These are phyloP conservation scores for Acipenser oxyrinchus DNA, from an alignment of 2,797 vertebrate species.

Conservation along the genomic window DNA sequence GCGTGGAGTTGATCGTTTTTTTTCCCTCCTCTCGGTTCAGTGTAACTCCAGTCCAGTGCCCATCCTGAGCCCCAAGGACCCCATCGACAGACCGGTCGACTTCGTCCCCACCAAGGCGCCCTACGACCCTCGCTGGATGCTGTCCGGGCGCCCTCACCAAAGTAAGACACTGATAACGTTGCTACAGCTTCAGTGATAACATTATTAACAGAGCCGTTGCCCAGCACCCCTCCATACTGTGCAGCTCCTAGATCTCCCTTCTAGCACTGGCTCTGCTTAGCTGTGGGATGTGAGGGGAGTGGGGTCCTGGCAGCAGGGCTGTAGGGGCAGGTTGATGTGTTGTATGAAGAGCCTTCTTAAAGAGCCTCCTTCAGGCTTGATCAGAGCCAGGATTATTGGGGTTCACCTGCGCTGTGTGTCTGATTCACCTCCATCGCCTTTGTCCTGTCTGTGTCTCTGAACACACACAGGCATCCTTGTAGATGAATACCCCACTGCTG, in stretches of 20 bases:
- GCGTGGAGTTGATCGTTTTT: neutral
- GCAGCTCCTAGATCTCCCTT: too few relatives aligned
- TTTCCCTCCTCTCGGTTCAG: slow-evolving; percentile 37
- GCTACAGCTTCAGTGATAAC: too few relatives aligned
- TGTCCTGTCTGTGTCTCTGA: neutral
- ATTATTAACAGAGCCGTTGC: too few relatives aligned
- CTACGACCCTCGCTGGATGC: slow-evolving; percentile 95
- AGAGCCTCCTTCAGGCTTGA: too few relatives aligned
- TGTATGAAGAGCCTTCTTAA: too few relatives aligned
- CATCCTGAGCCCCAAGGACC: slow-evolving; percentile 77
- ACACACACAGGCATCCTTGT: slow-evolving; percentile 10
- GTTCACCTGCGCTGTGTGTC: neutral
- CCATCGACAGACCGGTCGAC: slow-evolving; percentile 78
- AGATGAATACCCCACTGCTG: slow-evolving; percentile 16
- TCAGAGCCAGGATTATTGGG: too few relatives aligned
- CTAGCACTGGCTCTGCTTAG: too few relatives aligned
- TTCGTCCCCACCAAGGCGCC: slow-evolving; percentile 88
- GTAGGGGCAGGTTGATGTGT: too few relatives aligned
- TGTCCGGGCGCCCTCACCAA: slow-evolving; percentile 81
- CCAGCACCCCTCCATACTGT: too few relatives aligned
- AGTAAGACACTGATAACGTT: slow-evolving; percentile 51
- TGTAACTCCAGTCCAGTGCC: slow-evolving; percentile 73
- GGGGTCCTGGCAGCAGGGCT: too few relatives aligned
- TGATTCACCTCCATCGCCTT: neutral
- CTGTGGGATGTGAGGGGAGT: too few relatives aligned